Percentiles rank a stretch among this genome's conserved stretches.
These are phyloP conservation scores for Macropis europaea DNA, from an alignment of 2,888 invertebrate genomes.

Conservation along the genomic window DNA sequence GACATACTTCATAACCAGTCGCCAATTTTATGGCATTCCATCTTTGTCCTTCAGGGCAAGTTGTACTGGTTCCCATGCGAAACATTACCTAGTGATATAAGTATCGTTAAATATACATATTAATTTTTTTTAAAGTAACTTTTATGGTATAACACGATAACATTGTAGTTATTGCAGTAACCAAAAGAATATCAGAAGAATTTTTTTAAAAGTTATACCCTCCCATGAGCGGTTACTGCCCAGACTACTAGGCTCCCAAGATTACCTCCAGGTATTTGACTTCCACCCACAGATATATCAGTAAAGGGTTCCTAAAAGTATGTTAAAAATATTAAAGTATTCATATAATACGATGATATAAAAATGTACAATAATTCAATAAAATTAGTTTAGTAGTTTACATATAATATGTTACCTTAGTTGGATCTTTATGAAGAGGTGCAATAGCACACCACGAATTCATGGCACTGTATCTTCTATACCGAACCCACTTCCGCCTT, in stretches of 20 bases:
- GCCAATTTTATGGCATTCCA: constrained; percentile 91
- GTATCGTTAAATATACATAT: background rate
- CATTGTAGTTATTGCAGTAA: constrained; percentile 3
- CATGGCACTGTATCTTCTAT: constrained; percentile 92
- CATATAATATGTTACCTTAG: constrained; percentile 81
- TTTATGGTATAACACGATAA: background rate
- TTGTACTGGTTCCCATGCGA: constrained; percentile 89
- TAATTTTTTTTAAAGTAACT: background rate
- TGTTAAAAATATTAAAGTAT: background rate
- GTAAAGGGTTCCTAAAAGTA: constrained; percentile 90
- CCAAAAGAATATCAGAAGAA: constrained; percentile 18
- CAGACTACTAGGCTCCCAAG: constrained; percentile 91
- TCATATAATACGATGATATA: background rate
- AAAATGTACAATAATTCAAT: background rate
- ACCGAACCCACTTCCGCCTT: constrained; percentile 93
- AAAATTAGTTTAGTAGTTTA: background rate
- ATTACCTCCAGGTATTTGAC: constrained; percentile 88
- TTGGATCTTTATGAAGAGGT: constrained; percentile 93
- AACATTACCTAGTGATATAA: constrained; percentile 86
- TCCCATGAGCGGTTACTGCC: constrained; percentile 95
- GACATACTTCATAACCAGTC: constrained; percentile 90
- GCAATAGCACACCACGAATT: constrained; percentile 96
- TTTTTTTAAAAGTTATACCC: constrained; percentile 81
- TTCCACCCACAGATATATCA: constrained; percentile 93
- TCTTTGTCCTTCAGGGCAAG: constrained; percentile 92